Evolutionary conservation across 1,140 invertebrate species (phyloP).

Genomic region (Aporrectodea caliginosa): DNA sequence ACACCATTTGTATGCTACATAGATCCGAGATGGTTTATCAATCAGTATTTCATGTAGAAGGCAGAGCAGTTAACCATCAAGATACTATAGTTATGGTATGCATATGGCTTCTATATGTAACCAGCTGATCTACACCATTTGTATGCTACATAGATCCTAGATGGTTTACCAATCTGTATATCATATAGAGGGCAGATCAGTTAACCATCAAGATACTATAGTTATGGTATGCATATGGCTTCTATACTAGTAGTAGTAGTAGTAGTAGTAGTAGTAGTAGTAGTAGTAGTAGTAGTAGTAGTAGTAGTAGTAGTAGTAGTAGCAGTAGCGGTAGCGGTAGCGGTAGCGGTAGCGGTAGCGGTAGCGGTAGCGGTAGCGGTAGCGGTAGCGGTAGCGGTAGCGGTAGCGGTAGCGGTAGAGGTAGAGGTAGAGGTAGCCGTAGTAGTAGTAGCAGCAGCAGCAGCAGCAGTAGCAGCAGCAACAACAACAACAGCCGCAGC

Average conservation of each 20-base stretch:
- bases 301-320: conserved; percentile 21
- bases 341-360: neutral
- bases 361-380: neutral
- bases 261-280: conserved; percentile 21
- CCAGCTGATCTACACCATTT: too few relatives aligned
- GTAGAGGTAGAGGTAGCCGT: neutral
- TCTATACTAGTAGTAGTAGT: conserved; percentile 17
- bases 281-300: conserved; percentile 21
- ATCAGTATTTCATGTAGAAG: too few relatives aligned
- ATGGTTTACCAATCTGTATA: too few relatives aligned
- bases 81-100: too few relatives aligned
- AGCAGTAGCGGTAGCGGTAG: conserved; percentile 5
- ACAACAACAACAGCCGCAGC: neutral
- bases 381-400: neutral
- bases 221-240: too few relatives aligned
- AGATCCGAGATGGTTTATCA: too few relatives aligned
- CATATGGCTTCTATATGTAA: too few relatives aligned
- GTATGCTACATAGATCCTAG: too few relatives aligned
- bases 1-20: too few relatives aligned
- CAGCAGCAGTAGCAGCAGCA: conserved; percentile 5
- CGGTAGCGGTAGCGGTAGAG: neutral
- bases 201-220: too few relatives aligned
- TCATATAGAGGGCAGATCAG: too few relatives aligned
- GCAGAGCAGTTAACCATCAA: too few relatives aligned
- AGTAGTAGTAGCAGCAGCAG: conserved; percentile 1